Evolutionary conservation across 2,113 vertebrate species (phyloP).

Genomic region (Stomatorhinus ivindoensis): DNA sequence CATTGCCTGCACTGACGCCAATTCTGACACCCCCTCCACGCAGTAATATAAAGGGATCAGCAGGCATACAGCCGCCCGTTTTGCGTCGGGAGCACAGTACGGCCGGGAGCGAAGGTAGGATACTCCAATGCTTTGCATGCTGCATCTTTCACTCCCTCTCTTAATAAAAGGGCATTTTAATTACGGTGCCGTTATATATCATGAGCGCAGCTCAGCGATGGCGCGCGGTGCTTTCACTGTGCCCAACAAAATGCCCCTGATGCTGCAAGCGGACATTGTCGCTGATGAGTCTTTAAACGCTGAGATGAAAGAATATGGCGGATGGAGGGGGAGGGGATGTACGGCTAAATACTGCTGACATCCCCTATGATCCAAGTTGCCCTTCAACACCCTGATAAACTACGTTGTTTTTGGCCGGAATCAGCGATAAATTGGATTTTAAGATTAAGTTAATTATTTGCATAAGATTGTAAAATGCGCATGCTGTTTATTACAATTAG

Average conservation of each 20-base stretch:
- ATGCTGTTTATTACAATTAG: background rate
- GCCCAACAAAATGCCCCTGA: constrained; percentile 14
- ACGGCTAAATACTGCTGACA: constrained; percentile 35
- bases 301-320: constrained; percentile 52
- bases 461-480: background rate
- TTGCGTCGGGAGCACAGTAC: constrained; percentile 12
- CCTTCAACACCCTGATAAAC: background rate
- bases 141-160: background rate
- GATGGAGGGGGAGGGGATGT: constrained; percentile 28
- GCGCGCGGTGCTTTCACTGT: background rate
- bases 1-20: constrained; percentile 20
- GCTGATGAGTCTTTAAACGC: background rate
- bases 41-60: constrained; percentile 27
- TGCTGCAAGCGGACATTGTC: constrained; percentile 34
- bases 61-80: constrained; percentile 11
- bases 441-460: background rate
- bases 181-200: background rate
- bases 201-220: background rate
- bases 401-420: background rate
- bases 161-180: background rate
- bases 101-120: constrained; percentile 25
- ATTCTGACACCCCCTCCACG: constrained; percentile 24
- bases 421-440: background rate
- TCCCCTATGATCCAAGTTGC: constrained; percentile 15
- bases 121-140: background rate